A percentile compares a stretch with the other conserved stretches of the same genome.
Conservation (phyloP, 2,888 invertebrate species). For the Cremastinae sp. region DNA sequence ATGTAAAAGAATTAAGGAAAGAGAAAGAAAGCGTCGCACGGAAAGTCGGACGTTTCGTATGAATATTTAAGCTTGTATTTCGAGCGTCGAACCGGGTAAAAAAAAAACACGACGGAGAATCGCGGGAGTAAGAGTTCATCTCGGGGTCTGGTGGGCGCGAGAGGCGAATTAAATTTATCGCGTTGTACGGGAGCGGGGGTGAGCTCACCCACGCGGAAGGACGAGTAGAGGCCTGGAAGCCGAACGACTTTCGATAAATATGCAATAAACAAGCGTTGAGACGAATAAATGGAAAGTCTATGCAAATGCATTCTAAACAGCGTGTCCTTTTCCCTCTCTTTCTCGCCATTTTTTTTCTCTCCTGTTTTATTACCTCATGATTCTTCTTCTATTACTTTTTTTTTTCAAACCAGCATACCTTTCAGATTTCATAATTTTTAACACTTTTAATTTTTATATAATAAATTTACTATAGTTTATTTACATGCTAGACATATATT, state of each 20-base stretch:
- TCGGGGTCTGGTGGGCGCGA: constrained; percentile 59
- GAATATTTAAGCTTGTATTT: constrained; percentile 60
- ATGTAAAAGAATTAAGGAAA: constrained; percentile 7
- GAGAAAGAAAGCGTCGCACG: constrained; percentile 21
- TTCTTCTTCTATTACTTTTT: not conserved
- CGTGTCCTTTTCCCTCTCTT: constrained; percentile 5
- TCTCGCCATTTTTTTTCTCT: not conserved
- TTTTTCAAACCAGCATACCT: too few relatives aligned
- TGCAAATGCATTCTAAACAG: constrained; percentile 70
- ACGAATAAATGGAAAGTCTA: constrained; percentile 71
- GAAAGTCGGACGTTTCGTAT: constrained; percentile 60
- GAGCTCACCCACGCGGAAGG: constrained; percentile 54
- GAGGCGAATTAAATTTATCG: constrained; percentile 71
- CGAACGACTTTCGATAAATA: constrained; percentile 69
- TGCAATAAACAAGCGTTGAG: constrained; percentile 70
- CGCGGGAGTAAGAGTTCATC: constrained; percentile 33
- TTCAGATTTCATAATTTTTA: too few relatives aligned
- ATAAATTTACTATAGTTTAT: too few relatives aligned
- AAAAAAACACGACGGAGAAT: constrained; percentile 44
- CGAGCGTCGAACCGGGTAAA: constrained; percentile 27
- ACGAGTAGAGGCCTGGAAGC: constrained; percentile 14
- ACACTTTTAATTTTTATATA: too few relatives aligned
- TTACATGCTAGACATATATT: too few relatives aligned
- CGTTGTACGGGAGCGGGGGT: constrained; percentile 52
- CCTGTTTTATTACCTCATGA: not conserved